Base-by-base conservation (phyloP, 2,888 invertebrate genomes). In the Spialia ferax region DNA sequence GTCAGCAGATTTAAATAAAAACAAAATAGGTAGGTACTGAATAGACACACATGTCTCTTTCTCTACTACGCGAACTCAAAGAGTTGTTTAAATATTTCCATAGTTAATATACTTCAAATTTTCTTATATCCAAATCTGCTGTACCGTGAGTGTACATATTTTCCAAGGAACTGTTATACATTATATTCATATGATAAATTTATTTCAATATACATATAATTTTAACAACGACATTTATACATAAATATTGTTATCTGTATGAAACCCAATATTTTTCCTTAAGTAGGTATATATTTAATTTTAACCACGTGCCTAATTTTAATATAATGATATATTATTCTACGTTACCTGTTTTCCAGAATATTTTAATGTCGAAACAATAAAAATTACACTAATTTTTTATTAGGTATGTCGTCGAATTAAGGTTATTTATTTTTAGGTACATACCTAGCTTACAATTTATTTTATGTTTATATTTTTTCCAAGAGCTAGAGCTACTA, bases 151-250 rank as follows among this genome's bases (percentile, higher is more conserved):
- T 70, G 68, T 67, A 55, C 64, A 72, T 68, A 75, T 76, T 84
- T 80, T 80, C 76, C 78, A 81, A 91, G 91, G 90, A 90, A 91
- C 90, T 85, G 81, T 86, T 84, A 84, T 84, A 85, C 80, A 83
- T 83, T 81, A 80, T 79, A 79, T 79, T 82, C 15, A 77, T 76
- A 66, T 77, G 76, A 79, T 76, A 76, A 79, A 74, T 77, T 73
- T 74, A 75, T 67, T 73, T 55, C 2, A 29, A 26, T 54, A 54
- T 63, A 63, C 20, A 77, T 76, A 82, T 83, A 84, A n/a, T n/a
- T 83, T 80, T 84, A 88, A 86, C 84, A 90, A 89, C 87, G 89
- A 89, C 85, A 80, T 84, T 86, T 87, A 87, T 80, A 84, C 72
- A 71, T 74, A 79, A 75, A 82, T 84, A 83, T 81, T 72, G 78